phyloP scores from a whole-genome alignment of 1,140 invertebrate genomes.

The Harpegnathos saltator region DNA sequence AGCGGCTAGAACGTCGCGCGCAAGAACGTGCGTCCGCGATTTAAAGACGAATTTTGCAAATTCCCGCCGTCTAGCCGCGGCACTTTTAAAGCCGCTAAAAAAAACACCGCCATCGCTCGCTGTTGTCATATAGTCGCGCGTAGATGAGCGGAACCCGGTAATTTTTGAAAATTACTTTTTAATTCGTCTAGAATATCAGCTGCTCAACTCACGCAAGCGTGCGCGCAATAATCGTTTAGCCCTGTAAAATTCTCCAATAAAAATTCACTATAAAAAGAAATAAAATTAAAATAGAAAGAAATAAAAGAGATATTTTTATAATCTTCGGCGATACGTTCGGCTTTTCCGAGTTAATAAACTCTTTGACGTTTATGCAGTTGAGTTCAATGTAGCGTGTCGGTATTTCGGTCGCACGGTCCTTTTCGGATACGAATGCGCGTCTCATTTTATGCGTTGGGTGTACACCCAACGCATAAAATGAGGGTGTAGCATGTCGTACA shows the following conservation, averaged over 20 bases:
- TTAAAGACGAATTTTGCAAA: constrained; percentile 77
- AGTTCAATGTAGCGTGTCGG: too few relatives aligned
- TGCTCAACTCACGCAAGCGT: not conserved
- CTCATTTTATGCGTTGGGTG: not conserved
- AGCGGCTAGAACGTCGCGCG: constrained; percentile 58
- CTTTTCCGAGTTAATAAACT: constrained; percentile 1
- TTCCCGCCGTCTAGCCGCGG: constrained; percentile 67
- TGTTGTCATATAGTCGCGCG: not conserved
- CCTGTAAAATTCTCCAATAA: not conserved
- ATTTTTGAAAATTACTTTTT: not conserved
- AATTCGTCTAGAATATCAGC: not conserved
- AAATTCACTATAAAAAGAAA: not conserved
- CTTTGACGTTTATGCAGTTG: too few relatives aligned
- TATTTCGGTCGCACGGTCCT: too few relatives aligned
- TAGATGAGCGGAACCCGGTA: not conserved
- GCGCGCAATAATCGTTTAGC: not conserved
- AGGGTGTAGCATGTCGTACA: not conserved
- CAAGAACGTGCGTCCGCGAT: constrained; percentile 71
- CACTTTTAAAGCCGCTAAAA: constrained; percentile 56
- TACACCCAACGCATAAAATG: constrained; percentile 9
- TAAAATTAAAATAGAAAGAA: not conserved
- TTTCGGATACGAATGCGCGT: too few relatives aligned
- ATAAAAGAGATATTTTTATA: too few relatives aligned
- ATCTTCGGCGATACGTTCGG: too few relatives aligned
- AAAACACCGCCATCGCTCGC: constrained; percentile 59